Evolutionary conservation across 2,113 vertebrate genomes (phyloP).

Genomic region (Halichoeres trimaculatus): DNA sequence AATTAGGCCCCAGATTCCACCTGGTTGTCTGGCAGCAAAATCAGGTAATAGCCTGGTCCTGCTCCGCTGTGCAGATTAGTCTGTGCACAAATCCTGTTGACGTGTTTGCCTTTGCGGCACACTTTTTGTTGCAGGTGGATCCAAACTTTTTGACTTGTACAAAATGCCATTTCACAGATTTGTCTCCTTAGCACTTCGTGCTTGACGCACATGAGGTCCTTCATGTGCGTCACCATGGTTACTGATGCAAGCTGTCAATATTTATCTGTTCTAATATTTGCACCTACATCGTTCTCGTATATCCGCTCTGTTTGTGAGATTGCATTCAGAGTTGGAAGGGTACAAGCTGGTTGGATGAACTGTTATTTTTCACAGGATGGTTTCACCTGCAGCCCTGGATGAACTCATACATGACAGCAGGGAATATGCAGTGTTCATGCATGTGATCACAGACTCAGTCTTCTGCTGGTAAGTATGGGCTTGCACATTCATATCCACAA

Average conservation of each 20-base stretch:
- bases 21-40: slow-evolving; percentile 53
- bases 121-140: background rate
- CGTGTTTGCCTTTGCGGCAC: slow-evolving; percentile 6
- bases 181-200: background rate
- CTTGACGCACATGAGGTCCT: background rate
- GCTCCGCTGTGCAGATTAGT: slow-evolving; percentile 45
- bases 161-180: background rate
- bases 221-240: background rate
- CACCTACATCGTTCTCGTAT: background rate
- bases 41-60: slow-evolving; percentile 43
- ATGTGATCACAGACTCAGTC: slow-evolving; percentile 46
- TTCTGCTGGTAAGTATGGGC: slow-evolving; percentile 48
- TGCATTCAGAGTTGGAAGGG: background rate
- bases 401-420: background rate
- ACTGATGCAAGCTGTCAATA: slow-evolving; percentile 7
- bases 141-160: slow-evolving; percentile 23
- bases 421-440: slow-evolving; percentile 28
- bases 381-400: slow-evolving; percentile 11
- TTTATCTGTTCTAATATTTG: background rate
- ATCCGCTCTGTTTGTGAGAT: background rate
- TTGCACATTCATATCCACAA: slow-evolving; percentile 36
- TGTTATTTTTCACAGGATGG: background rate
- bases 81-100: slow-evolving; percentile 17
- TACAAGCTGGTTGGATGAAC: background rate
- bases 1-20: slow-evolving; percentile 53